Base-by-base conservation (phyloP, 2,888 invertebrate genomes). In the Amblyjoppa fuscipennis region DNA sequence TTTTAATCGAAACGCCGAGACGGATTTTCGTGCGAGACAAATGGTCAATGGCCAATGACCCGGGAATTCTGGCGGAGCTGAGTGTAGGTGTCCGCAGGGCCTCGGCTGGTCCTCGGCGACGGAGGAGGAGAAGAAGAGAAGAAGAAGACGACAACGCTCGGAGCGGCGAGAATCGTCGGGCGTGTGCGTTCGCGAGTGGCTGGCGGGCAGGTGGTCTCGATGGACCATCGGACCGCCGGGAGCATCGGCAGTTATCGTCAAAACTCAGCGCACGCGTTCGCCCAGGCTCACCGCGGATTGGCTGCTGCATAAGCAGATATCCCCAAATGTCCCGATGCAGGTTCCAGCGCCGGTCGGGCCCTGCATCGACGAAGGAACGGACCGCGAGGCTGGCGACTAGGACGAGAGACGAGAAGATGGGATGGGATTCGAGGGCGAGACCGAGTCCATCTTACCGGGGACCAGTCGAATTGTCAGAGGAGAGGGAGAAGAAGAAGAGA, bases 241-340 rank as follows among this genome's bases (percentile, higher is more conserved):
- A 71, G 69, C 38, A 56, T 34, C 77, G 53, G 73, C 66, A 34
- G 6, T 31, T 70, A 49, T 74, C 28, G 45, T 64, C 49, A 77
- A 34, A 61, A 68, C 41, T 66, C 56, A 51, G 56, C 53, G 79
- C 82, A 79, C 82, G 75, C 82, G 79, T 73, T 84, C 64, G 53
- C 61, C 61, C 31, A 16, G 31, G 51, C 59, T 53, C 45, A 9
- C 20, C 73, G 1, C 13, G 38, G 53, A 64, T 70, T 69, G 41
- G 69, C 16, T 41, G 79, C 87, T 84, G 87, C 85, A 79, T 90
- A 90, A 91, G 90, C 91, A 88, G 90, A 88, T 56, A 20, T 89
- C 89, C 89, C 88, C 82, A 88, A 87, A 86, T 88, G 88, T 88
- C 84, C 83, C 79, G 80, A 85, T 82, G 87, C 85, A 85, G 87